Conservation (phyloP, 1,140 invertebrate genomes). For the Drosophila lacertosa region DNA sequence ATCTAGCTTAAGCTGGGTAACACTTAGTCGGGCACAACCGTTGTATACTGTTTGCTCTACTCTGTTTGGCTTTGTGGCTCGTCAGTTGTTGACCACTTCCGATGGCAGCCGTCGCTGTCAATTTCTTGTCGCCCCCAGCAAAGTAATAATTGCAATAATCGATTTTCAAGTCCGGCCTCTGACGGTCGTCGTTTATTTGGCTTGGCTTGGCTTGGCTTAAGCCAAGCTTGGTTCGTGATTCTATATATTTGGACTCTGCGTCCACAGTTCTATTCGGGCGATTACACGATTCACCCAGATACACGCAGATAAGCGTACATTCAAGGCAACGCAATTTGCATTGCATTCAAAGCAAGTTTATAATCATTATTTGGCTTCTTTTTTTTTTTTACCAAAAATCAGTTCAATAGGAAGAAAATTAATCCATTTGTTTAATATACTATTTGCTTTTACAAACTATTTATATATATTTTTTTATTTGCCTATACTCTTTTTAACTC, state of each 20-base stretch:
- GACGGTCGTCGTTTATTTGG: slow-evolving; percentile 20
- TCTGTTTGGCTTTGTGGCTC: slow-evolving; percentile 29
- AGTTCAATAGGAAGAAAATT: not conserved
- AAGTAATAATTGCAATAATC: slow-evolving; percentile 66
- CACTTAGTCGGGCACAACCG: not conserved
- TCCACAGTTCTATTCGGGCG: slow-evolving; percentile 7
- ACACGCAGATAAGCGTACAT: not conserved
- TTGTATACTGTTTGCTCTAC: slow-evolving; percentile 5
- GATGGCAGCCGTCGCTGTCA: slow-evolving; percentile 19
- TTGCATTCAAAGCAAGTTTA: not conserved
- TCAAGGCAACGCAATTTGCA: not conserved
- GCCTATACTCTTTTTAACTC: no score
- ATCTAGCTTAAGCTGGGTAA: not conserved
- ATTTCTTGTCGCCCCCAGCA: slow-evolving; percentile 31
- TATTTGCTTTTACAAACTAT: no score
- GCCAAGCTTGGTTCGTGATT: not conserved
- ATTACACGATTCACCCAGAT: slow-evolving; percentile 7
- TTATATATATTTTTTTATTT: no score
- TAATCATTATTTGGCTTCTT: no score
- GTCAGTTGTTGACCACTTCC: slow-evolving; percentile 26
- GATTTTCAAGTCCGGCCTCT: slow-evolving; percentile 42
- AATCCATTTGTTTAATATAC: no score
- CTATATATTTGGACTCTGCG: not conserved
- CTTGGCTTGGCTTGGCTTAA: not conserved
- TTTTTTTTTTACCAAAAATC: no score